Conservation (phyloP, 2,888 invertebrate genomes). For the Zele albiditarsus region DNA sequence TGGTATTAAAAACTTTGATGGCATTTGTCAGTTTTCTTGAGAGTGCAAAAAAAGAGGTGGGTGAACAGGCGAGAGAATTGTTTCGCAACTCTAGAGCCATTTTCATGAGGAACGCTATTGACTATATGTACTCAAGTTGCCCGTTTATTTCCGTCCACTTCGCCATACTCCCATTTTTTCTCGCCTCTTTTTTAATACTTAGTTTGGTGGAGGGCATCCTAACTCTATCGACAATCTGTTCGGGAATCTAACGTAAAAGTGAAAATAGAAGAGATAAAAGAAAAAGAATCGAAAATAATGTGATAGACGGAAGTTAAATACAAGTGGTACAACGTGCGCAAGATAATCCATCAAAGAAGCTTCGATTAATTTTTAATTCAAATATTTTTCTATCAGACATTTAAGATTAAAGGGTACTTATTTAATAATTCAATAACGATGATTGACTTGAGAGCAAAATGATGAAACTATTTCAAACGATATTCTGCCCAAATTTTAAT, state of each 20-base stretch:
- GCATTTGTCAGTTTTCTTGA: slow-evolving; percentile 66
- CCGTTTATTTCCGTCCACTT: slow-evolving; percentile 46
- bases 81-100: slow-evolving; percentile 66
- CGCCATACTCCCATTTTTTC: not conserved
- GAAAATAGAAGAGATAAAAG: not conserved
- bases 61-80: slow-evolving; percentile 54
- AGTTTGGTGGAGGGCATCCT: not conserved
- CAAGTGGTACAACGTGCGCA: not conserved
- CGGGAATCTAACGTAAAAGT: slow-evolving; percentile 20
- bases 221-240: slow-evolving; percentile 27
- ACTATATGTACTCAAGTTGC: slow-evolving; percentile 42
- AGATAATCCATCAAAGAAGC: not conserved
- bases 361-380: not conserved
- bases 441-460: not conserved
- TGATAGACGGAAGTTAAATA: not conserved
- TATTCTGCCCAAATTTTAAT: slow-evolving; percentile 61
- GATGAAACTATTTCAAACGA: not conserved
- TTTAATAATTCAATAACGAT: not conserved
- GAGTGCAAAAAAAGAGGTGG: slow-evolving; percentile 39
- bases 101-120: slow-evolving; percentile 53
- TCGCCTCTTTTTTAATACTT: not conserved
- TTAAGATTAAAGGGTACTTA: not conserved
- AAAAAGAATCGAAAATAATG: not conserved
- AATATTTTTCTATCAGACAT: not conserved
- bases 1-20: slow-evolving; percentile 69